Evolutionary conservation across 2,888 invertebrate species (phyloP), one percentile per base, ranked within the genome.

Genomic region (Agrochola circellaris): DNA sequence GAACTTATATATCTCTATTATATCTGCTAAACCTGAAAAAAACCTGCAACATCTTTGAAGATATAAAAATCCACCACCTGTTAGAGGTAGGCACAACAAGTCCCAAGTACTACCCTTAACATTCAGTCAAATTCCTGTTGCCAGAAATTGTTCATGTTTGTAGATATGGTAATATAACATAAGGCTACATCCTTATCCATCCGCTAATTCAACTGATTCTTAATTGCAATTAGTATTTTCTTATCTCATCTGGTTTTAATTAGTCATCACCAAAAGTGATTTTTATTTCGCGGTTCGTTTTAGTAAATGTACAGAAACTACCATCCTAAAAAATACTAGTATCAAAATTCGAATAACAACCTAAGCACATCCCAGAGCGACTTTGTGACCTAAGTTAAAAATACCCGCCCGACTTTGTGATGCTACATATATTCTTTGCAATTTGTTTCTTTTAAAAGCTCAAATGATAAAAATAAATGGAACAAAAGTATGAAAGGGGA

Each of bases 401-500:
- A 86, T 81, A 87, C 77, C 15, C 87, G 30, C 72, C 60, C 60
- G 79, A 84, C 79, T 84, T 88, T 86, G 84, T 93, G 89, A 92
- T 93, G 88, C 85, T 89, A 85, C 87, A 85, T 86, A 82, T 83
- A 88, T 93, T 93, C 92, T 92, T 92, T 92, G 93, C 89, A 89
- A 92, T 94, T 93, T 91, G 93, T 93, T 91, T 91, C 91, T 89
- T 89, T 91, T 88, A 86, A 89, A 87, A 89, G 89, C 89, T 93
- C 90, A 93, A 95, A 93, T 91, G 90, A 93, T 94, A 94, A 93
- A 95, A 95, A 95, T 94, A 96, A 92, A 92, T 89, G 87, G 89
- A 91, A 92, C 91, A 92, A 91, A 94, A 93, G 95, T 95, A 96
- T 94, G 95, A 95, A 95, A 95, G 93, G 94, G 93, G 94, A 95